These are phyloP conservation scores for Aldabrachelys gigantea DNA, from an alignment of 2,113 vertebrate genomes.

Conservation along the genomic window DNA sequence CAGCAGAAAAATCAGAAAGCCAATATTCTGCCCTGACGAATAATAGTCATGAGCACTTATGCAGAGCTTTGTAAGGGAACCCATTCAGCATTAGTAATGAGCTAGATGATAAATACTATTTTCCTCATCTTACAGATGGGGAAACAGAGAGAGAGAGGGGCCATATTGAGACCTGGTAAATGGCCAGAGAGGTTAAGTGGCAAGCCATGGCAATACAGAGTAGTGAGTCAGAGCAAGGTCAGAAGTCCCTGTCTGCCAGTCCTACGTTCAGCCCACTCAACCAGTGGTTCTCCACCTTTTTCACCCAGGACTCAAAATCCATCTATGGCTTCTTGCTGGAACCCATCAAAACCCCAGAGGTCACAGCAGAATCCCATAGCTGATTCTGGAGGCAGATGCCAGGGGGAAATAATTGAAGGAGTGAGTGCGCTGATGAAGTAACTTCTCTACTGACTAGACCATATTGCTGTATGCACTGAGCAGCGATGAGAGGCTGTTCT, in stretches of 20 bases:
- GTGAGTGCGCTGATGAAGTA: background rate
- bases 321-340: fast-evolving
- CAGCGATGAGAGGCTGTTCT: background rate
- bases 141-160: background rate
- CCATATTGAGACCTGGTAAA: background rate
- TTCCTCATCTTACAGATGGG: background rate
- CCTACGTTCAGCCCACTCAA: background rate
- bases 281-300: background rate
- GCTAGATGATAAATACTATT: background rate
- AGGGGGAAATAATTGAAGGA: background rate
- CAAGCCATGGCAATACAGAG: background rate
- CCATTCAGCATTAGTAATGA: background rate
- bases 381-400: background rate
- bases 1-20: background rate
- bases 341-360: background rate
- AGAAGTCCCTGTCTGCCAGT: background rate
- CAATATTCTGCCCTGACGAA: background rate
- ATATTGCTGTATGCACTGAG: fast-evolving
- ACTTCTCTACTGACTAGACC: background rate
- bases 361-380: background rate
- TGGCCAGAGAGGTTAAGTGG: background rate
- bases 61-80: background rate
- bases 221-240: background rate
- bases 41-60: background rate
- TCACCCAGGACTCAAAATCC: fast-evolving